Evolutionary conservation across 1,140 invertebrate species (phyloP).

Genomic region (Trissolcus basalis): DNA sequence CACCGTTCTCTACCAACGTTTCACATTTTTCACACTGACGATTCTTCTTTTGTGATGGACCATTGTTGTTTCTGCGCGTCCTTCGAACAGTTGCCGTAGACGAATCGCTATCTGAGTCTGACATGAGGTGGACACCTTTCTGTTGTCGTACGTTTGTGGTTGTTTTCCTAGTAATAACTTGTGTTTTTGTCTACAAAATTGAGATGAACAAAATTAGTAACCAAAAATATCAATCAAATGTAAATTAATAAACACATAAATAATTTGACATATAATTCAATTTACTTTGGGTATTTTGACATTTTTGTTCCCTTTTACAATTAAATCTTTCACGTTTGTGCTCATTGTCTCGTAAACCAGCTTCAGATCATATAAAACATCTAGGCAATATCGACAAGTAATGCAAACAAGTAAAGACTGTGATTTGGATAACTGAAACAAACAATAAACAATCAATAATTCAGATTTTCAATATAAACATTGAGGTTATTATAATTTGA

Average conservation of each 20-base stretch:
- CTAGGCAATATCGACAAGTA: conserved; percentile 70
- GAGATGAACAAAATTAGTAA: too few relatives aligned
- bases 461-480: too few relatives aligned
- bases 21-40: conserved; percentile 64
- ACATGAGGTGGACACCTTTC: conserved; percentile 20
- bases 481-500: too few relatives aligned
- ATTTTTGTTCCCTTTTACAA: conserved; percentile 41
- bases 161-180: conserved; percentile 67
- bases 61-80: conserved; percentile 3
- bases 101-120: conserved; percentile 60
- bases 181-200: conserved; percentile 63
- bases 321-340: conserved; percentile 47
- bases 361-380: conserved; percentile 69
- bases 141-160: conserved; percentile 55
- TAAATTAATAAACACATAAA: conserved; percentile 1
- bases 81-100: conserved; percentile 23
- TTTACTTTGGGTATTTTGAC: conserved; percentile 66
- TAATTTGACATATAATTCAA: not conserved
- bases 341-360: conserved; percentile 57
- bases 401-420: conserved; percentile 64
- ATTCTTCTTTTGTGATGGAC: conserved; percentile 20
- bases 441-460: too few relatives aligned
- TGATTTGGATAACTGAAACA: conserved; percentile 56
- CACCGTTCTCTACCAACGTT: conserved; percentile 31
- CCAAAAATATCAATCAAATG: conserved; percentile 4